Percentiles rank a stretch among this genome's conserved stretches.
These are phyloP conservation scores for Theretra japonica DNA, from an alignment of 2,888 invertebrate species.

Conservation along the genomic window DNA sequence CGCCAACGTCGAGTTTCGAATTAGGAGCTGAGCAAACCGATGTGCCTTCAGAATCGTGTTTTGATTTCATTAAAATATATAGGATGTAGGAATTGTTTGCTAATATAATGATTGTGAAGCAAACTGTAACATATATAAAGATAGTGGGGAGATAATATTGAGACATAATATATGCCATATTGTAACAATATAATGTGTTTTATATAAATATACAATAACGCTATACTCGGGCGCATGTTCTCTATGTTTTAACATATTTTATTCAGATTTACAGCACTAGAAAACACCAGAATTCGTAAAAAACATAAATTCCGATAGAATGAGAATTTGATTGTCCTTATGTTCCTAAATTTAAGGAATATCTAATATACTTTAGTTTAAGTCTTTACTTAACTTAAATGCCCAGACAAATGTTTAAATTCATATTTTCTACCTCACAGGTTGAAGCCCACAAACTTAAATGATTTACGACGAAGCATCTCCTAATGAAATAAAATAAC, in stretches of 20 bases:
- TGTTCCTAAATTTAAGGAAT: too few species aligned
- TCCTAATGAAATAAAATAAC: slow-evolving; percentile 18
- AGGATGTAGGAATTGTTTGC: slow-evolving; percentile 10
- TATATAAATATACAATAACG: background rate
- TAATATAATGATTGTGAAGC: slow-evolving; percentile 7
- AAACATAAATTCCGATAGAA: too few species aligned
- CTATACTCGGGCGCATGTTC: background rate
- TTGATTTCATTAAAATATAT: slow-evolving; percentile 26
- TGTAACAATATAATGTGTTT: slow-evolving; percentile 3
- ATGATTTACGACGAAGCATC: slow-evolving; percentile 14
- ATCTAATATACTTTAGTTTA: too few species aligned
- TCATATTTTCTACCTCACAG: background rate
- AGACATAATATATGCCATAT: background rate
- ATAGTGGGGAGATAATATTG: background rate
- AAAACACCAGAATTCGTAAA: too few species aligned
- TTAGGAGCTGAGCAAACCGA: slow-evolving; percentile 44
- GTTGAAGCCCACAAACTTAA: background rate
- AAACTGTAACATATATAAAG: background rate
- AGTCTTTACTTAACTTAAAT: too few species aligned
- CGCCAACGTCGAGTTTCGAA: slow-evolving; percentile 65
- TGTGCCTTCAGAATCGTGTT: slow-evolving; percentile 15
- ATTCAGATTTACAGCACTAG: too few species aligned
- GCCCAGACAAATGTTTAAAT: background rate
- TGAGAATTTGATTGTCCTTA: too few species aligned
- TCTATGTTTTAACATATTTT: too few species aligned